Evolutionary conservation across 2,113 vertebrate species (phyloP).

Genomic region (Prolemur simus): DNA sequence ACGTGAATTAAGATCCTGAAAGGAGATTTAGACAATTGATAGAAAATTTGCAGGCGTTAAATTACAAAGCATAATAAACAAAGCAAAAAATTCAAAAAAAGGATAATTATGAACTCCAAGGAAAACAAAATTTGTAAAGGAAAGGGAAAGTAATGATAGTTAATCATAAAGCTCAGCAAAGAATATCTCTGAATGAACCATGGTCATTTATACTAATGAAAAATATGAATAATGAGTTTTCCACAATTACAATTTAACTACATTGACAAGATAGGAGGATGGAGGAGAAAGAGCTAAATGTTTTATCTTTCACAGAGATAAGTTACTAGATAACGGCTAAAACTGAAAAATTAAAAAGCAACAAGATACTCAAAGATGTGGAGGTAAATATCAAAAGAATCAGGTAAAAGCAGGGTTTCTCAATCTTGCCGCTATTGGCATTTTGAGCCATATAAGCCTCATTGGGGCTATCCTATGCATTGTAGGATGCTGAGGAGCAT

Average conservation of each 20-base stretch:
- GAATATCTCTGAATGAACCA: not conserved
- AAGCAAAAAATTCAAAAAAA: not conserved
- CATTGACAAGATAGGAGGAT: not conserved
- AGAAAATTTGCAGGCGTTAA: not conserved
- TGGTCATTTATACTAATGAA: not conserved
- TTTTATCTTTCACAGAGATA: not conserved
- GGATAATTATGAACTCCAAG: not conserved
- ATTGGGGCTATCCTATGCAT: no score
- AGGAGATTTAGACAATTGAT: not conserved
- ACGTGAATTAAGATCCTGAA: not conserved
- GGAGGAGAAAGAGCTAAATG: not conserved
- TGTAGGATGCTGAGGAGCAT: not conserved
- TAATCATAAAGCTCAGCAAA: not conserved
- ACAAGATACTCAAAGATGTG: not conserved
- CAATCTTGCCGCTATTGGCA: not conserved
- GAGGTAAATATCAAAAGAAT: not conserved
- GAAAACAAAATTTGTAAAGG: not conserved
- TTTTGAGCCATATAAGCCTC: not conserved
- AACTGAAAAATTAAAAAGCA: not conserved
- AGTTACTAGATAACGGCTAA: not conserved
- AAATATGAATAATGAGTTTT: not conserved
- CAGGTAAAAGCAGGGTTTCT: not conserved
- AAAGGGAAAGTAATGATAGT: no score
- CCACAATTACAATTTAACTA: not conserved
- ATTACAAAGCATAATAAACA: slow-evolving; percentile 10